Evolutionary conservation across 2,888 invertebrate species (phyloP), one percentile per base, ranked within the genome.

Genomic region (Euphydryas editha): DNA sequence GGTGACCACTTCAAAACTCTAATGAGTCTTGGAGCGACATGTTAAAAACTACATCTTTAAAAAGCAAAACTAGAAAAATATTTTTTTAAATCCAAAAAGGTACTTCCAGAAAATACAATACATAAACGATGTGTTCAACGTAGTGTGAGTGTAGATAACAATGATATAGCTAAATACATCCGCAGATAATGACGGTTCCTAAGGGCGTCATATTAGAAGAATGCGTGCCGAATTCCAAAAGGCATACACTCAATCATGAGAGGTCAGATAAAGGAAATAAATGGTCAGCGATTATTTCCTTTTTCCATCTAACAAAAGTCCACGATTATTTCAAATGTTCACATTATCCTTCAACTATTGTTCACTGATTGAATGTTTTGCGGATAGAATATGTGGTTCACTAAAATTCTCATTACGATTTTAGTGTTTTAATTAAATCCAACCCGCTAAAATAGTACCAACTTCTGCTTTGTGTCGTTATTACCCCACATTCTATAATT

Each of bases 181-280:
- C 42, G 58, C 13, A 59, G 58, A 64, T 64, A 64, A 64, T 51
- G 63, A 58, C 46, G 56, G 63, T 36, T 49, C 37, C 24, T 66
- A 42, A 67, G 55, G 62, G 59, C 59, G 18, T 55, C 15, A 67
- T 67, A 63, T 63, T 59, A 63, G 54, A 47, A 66, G 67, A 58
- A 55, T 62, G 67, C 59, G 54, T 59, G 59, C 58, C 20, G 62
- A 67, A 63, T 63, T 30, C 49, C 51, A 42, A 64, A 57, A 44
- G 58, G 58, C 67, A 51, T 61, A 42, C 44, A 65, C 44, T 67
- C 67, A 59, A 69, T 67, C 67, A 67, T 54, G 62, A 66, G 59
- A 39, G 69, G 62, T 44, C 62, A 57, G 67, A 67, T 67, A 69
- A 69, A 66, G 60, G 59, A 62, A 56, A 67, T 59, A 59, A 62